Conservation (phyloP, 2,797 vertebrate species). For the Emys orbicularis region DNA sequence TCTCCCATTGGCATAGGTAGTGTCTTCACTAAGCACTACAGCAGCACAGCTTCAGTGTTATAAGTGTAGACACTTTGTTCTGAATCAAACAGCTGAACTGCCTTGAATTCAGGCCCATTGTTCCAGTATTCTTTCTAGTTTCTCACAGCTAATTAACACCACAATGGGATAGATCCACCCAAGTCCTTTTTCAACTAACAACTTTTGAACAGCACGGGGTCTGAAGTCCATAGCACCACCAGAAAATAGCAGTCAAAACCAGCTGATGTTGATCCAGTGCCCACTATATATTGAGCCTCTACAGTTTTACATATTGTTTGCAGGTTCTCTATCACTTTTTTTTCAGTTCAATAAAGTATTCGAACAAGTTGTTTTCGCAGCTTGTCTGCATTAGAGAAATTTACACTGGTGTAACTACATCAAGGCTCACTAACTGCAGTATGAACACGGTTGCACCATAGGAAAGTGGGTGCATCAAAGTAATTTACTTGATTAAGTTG, state of each 20-base stretch:
- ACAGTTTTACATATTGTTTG: not conserved
- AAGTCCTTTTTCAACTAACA: not conserved
- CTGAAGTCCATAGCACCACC: not conserved
- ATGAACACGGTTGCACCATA: not conserved
- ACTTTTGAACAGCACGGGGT: not conserved
- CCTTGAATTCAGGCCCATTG: not conserved
- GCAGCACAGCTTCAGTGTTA: not conserved
- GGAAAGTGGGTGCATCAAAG: not conserved
- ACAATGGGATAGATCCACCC: not conserved
- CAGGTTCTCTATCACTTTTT: not conserved
- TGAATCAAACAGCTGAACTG: conserved; percentile 58
- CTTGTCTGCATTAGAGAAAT: not conserved
- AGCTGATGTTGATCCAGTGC: not conserved
- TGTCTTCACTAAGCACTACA: not conserved
- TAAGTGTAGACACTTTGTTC: not conserved
- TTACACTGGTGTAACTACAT: not conserved
- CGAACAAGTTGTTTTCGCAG: not conserved
- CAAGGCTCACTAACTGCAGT: not conserved
- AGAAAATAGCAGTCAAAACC: not conserved
- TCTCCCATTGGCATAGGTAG: not conserved
- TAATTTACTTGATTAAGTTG: not conserved
- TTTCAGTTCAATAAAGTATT: not conserved
- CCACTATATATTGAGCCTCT: not conserved
- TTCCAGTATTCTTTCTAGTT: not conserved
- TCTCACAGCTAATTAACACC: not conserved